Base-by-base conservation (phyloP, 1,140 invertebrate species). In the Camponotus floridanus region DNA sequence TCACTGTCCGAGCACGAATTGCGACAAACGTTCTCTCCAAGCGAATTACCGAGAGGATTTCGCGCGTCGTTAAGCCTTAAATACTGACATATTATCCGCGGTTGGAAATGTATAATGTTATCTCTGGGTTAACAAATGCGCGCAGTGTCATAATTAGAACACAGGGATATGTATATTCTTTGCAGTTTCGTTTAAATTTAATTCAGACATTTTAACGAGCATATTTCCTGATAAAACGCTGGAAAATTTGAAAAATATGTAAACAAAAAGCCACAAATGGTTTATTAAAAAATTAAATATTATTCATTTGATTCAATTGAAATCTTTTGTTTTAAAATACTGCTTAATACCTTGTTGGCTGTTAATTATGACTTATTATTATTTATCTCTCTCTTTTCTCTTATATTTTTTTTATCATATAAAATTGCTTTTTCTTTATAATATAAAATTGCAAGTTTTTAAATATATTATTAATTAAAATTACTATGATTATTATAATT, bases 31-130 rank as follows among this genome's bases (percentile, higher is more conserved):
- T 84, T 84, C 55, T 76, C 70, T 62, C 68, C 21, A 33, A 42
- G 76, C 64, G 45, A 70, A 68, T 80, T 70, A 68, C 45, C 51
- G 48, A 70, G 48, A 45, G 45, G 68, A 65, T 80, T 80, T 70
- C 51, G 78, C 78, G 78, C 78, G 36, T 80, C 78, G 65, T 80
- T 80, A 80, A 80, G 65, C 48, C 78, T 80, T 70, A 70, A 80
- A 65, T 57, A 70, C 78, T 45, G 33, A 70, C 33, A 45, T 15
- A 36, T 80, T 51, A 70, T 80, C 65, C 64, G 65, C 36, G 48
- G 64, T 33, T 70, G 51, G 76, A 79, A 79, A 51, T 79, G 21
- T 67, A 31, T 78, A 67, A 78, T 45, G 61, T 51, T 79, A 79
- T 61, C 61, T 64, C 76, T 65, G 61, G 42, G 26, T 36, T 67